These are phyloP conservation scores for Pangasianodon hypophthalmus DNA, from an alignment of 2,113 vertebrate species.

Conservation along the genomic window DNA sequence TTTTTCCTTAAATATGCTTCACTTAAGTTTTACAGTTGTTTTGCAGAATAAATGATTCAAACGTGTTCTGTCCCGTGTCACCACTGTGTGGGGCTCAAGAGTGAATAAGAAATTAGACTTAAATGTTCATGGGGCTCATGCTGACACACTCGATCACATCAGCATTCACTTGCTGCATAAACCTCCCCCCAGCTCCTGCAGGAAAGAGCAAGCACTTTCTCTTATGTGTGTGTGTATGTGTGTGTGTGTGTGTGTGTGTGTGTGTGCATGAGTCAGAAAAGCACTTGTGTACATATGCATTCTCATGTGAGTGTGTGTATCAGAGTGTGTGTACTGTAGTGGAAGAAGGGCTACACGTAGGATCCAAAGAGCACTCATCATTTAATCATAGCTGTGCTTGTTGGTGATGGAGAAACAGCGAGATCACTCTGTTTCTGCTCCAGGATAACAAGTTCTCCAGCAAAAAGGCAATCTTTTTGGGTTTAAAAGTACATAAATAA, in stretches of 20 bases:
- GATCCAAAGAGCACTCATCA: constrained; percentile 81
- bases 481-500: neutral
- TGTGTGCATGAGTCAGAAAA: constrained; percentile 9
- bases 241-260: constrained; percentile 50
- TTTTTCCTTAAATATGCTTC: constrained; percentile 70
- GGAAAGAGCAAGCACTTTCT: constrained; percentile 32
- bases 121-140: constrained; percentile 75
- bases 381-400: constrained; percentile 67
- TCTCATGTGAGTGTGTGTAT: neutral
- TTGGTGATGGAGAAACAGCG: constrained; percentile 56
- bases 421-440: constrained; percentile 71
- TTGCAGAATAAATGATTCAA: constrained; percentile 80
- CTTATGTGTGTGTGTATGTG: neutral
- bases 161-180: neutral
- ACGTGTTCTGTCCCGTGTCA: constrained; percentile 61
- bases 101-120: constrained; percentile 78
- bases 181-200: neutral
- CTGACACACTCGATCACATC: constrained; percentile 77
- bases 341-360: constrained; percentile 49
- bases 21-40: constrained; percentile 82
- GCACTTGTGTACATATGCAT: neutral
- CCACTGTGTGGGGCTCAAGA: constrained; percentile 69
- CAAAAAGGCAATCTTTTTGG: constrained; percentile 56
- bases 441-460: constrained; percentile 71
- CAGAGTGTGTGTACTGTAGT: neutral